Evolutionary conservation across 2,888 invertebrate species (phyloP), one percentile per base, ranked within the genome.

Genomic region (Diloba caeruleocephala): DNA sequence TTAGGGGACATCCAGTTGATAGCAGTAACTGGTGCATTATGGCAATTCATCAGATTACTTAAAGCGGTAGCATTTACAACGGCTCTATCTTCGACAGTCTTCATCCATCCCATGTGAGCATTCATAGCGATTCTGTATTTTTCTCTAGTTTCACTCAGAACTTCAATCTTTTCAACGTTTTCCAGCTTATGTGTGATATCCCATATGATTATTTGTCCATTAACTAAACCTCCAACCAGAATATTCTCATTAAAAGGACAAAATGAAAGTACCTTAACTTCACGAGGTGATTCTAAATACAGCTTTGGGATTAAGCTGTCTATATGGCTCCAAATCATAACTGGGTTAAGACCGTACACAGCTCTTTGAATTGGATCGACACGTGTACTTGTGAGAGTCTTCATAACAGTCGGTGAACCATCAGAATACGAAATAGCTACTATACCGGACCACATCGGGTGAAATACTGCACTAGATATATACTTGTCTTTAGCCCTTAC

Each of bases 291-390:
- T 78, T 96, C 95, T 43, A 97, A 92, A 68, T 95, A 94, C 31
- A 97, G 83, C 86, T 96, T 96, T 13, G 96, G 96, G 17, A 94
- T 88, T 1, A 97, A 85, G 45, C 94, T 95, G 68, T 97, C 96
- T 19, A 94, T 92, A 59, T 96, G 96, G 64, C 96, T 96, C 97
- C 97, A 97, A 64, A 97, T 92, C 55, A 97, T 88, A 1, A 96
- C 95, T 0, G 95, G 95, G 81, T 96, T 96, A 1, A 94, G 82
- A 2, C 95, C 95, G 44, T 96, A 94, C 0, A 95, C 94, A 0
- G 95, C 94, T 71, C 94, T 87, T 77, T 94, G 90, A 14, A 95
- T 92, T 1, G 87, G 84, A 73, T 95, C 94, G 4, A 82, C 79
- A 3, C 87, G 85, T 75, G 89, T 67, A 77, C 84, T 76, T 61